Evolutionary conservation across 2,888 invertebrate species (phyloP).

Genomic region (Phengaris alcon): DNA sequence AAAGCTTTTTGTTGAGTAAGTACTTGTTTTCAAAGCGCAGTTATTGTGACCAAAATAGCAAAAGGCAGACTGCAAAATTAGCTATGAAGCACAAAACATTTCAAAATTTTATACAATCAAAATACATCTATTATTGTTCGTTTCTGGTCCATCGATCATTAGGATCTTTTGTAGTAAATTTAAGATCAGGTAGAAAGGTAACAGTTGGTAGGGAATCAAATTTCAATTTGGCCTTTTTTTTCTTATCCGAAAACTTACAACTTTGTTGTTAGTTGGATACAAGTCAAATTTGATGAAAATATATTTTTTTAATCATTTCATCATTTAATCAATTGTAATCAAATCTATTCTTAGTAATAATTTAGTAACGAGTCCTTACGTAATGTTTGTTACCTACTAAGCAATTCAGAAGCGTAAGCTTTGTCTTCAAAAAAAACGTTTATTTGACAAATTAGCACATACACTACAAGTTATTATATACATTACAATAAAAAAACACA

Average conservation of each 20-base stretch:
- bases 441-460: no score
- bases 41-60: conserved; percentile 5
- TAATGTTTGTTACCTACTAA: neutral
- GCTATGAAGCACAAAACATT: neutral
- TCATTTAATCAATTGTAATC: no score
- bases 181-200: conserved; percentile 3
- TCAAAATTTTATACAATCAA: neutral
- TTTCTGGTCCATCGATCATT: conserved; percentile 3
- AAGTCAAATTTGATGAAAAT: no score
- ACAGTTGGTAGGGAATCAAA: neutral
- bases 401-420: neutral
- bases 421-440: neutral
- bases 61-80: neutral
- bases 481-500: no score
- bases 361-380: neutral
- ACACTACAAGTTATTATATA: no score
- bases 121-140: neutral
- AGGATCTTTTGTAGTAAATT: neutral
- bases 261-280: neutral
- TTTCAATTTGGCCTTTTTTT: neutral
- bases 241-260: conserved; percentile 11
- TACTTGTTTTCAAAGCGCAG: neutral
- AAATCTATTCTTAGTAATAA: neutral
- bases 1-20: neutral
- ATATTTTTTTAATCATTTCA: neutral